phyloP scores from a whole-genome alignment of 1,140 invertebrate genomes.

The Drosophila eugracilis region DNA sequence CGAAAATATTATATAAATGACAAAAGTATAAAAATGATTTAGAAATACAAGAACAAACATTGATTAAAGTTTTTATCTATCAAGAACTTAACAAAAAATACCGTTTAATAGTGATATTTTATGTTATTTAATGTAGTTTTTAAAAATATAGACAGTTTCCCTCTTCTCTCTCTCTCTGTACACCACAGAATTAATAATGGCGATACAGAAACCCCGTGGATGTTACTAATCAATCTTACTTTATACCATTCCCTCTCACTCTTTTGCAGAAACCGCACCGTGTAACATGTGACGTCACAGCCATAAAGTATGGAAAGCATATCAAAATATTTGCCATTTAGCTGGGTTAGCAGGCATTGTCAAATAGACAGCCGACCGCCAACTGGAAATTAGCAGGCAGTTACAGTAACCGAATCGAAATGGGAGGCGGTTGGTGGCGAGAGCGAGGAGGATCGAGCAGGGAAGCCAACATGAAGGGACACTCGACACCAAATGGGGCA shows the following conservation, averaged over 20 bases:
- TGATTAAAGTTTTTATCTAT: too few relatives aligned
- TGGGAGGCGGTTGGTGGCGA: not conserved
- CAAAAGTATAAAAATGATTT: too few relatives aligned
- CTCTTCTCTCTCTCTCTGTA: too few relatives aligned
- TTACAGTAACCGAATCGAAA: conserved; percentile 4
- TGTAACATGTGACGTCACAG: conserved; percentile 48
- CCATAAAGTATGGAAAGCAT: conserved; percentile 69
- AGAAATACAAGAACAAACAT: too few relatives aligned
- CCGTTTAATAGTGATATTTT: too few relatives aligned
- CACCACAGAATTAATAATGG: too few relatives aligned
- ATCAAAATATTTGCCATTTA: conserved; percentile 78
- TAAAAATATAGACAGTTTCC: too few relatives aligned
- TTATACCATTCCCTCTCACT: not conserved
- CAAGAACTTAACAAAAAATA: too few relatives aligned
- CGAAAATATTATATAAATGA: too few relatives aligned
- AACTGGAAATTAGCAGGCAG: conserved; percentile 57
- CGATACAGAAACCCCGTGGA: not conserved
- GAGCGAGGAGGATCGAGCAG: conserved; percentile 4
- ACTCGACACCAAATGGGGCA: conserved; percentile 68
- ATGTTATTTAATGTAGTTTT: too few relatives aligned
- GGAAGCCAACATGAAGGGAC: conserved; percentile 61
- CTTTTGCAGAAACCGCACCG: conserved; percentile 14
- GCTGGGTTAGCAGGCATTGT: conserved; percentile 32
- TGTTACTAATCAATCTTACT: conserved; percentile 21
- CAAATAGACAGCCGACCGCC: conserved; percentile 36